Percentiles rank a stretch among this genome's conserved stretches.
These are phyloP conservation scores for Trematomus bernacchii DNA, from an alignment of 2,797 vertebrate species.

Conservation along the genomic window DNA sequence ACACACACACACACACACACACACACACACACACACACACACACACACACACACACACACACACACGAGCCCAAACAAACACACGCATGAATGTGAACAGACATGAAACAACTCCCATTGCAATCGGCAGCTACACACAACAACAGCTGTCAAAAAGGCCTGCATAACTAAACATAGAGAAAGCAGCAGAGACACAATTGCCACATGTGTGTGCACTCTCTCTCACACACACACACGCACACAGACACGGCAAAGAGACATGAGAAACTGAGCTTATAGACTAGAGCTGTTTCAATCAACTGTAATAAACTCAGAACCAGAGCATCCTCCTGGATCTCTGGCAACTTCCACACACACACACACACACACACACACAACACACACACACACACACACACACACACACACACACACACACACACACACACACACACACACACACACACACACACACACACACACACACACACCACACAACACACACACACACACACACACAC, in stretches of 20 bases:
- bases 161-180: constrained; percentile 60
- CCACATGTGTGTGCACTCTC: not conserved
- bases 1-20: too few relatives aligned
- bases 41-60: constrained; percentile 5
- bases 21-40: constrained; percentile 1
- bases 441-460: too few relatives aligned
- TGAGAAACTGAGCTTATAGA: constrained; percentile 56
- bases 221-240: constrained; percentile 9
- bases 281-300: constrained; percentile 72
- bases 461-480: too few relatives aligned
- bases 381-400: constrained; percentile 26
- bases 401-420: constrained; percentile 57
- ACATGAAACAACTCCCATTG: constrained; percentile 59
- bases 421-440: not conserved
- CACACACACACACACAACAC: too few relatives aligned
- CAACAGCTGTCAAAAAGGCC: constrained; percentile 63
- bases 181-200: constrained; percentile 40
- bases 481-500: too few relatives aligned
- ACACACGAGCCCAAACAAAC: not conserved
- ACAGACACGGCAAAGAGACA: constrained; percentile 27
- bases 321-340: constrained; percentile 43
- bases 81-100: constrained; percentile 41
- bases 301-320: constrained; percentile 61
- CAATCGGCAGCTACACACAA: constrained; percentile 55
- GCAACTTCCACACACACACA: too few relatives aligned